Conservation (phyloP, 2,113 vertebrate genomes). For the Gadus chalcogrammus region DNA sequence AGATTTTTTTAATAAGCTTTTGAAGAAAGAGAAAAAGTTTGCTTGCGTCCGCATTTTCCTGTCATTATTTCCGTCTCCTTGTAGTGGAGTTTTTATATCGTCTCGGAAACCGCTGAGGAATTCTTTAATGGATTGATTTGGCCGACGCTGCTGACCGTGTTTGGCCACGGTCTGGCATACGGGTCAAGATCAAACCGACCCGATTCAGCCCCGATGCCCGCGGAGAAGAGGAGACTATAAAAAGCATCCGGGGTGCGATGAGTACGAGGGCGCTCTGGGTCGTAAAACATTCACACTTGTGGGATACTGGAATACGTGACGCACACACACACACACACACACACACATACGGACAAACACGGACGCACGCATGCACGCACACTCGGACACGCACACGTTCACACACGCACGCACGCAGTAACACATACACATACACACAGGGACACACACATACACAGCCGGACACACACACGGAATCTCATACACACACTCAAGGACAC, state of each 20-base stretch:
- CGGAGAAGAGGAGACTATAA: conserved; percentile 25
- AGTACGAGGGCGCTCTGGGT: conserved; percentile 29
- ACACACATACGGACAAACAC: conserved; percentile 2
- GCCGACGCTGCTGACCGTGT: conserved; percentile 26
- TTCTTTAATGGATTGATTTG: conserved; percentile 38
- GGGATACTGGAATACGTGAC: conserved; percentile 4
- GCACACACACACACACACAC: neutral
- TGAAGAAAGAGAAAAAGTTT: conserved; percentile 27
- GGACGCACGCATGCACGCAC: no score
- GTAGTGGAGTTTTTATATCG: conserved; percentile 51
- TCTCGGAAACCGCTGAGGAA: conserved; percentile 35
- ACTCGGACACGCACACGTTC: no score
- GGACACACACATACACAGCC: conserved; percentile 9
- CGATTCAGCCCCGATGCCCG: conserved; percentile 30
- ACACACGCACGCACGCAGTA: no score
- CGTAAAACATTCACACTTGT: conserved; percentile 26
- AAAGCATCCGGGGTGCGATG: conserved; percentile 13
- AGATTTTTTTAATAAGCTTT: conserved; percentile 24
- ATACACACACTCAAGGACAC: conserved; percentile 11
- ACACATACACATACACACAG: no score
- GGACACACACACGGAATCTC: conserved; percentile 33
- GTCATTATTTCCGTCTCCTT: conserved; percentile 46
- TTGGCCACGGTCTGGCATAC: conserved; percentile 8
- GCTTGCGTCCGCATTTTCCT: conserved; percentile 45
- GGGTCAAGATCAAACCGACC: conserved; percentile 5